Conservation (phyloP, 2,797 vertebrate species). For the Paedocypris micromegethes region DNA sequence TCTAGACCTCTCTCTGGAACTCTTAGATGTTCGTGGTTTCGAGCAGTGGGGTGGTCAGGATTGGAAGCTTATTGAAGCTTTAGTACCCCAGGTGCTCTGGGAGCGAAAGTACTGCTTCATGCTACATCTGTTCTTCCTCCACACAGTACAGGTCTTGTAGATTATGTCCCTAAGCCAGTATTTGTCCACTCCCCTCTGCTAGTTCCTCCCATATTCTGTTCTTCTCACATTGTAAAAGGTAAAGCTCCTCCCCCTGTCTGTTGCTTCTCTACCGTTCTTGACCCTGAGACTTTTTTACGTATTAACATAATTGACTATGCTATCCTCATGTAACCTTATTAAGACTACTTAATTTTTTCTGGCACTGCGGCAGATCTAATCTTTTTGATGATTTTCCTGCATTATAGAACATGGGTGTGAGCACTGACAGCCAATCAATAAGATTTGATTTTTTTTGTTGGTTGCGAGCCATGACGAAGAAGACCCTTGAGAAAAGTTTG, state of each 20-base stretch:
- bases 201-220: slow-evolving; percentile 24
- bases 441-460: slow-evolving; percentile 11
- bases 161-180: slow-evolving; percentile 19
- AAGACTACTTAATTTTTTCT: too few relatives aligned
- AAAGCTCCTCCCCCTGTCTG: slow-evolving; percentile 27
- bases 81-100: slow-evolving; percentile 33
- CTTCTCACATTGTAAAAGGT: slow-evolving; percentile 26
- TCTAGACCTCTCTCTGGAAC: slow-evolving; percentile 18
- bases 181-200: slow-evolving; percentile 19
- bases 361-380: neutral
- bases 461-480: neutral
- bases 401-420: neutral
- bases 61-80: slow-evolving; percentile 37
- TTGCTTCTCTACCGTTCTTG: slow-evolving; percentile 12
- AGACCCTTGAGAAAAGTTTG: neutral
- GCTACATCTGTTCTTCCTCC: slow-evolving; percentile 12
- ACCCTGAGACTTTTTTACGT: slow-evolving; percentile 1
- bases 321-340: too few relatives aligned
- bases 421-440: slow-evolving; percentile 4
- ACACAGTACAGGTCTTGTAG: slow-evolving; percentile 12
- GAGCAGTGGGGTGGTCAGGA: slow-evolving; percentile 13
- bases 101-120: slow-evolving; percentile 23
- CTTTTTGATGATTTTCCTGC: slow-evolving; percentile 7
- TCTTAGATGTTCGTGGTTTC: slow-evolving; percentile 20
- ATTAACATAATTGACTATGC: too few relatives aligned